Conservation (phyloP, 1,140 invertebrate genomes). For the Temnothorax longispinosus region DNA sequence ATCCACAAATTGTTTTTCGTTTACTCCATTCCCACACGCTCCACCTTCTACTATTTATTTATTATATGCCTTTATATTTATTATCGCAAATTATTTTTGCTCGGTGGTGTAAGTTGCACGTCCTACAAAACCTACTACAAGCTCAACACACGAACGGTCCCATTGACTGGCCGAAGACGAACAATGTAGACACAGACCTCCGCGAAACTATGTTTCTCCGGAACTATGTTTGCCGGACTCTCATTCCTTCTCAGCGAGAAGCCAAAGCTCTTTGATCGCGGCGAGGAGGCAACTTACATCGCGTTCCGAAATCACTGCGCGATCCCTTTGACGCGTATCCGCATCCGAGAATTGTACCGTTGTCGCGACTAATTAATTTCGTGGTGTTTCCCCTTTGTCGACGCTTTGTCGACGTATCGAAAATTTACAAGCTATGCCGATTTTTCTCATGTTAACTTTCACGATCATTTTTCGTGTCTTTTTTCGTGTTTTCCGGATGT, state of each 20-base stretch:
- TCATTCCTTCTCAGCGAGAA: slow-evolving; percentile 24
- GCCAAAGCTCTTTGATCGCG: slow-evolving; percentile 38
- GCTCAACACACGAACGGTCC: background rate
- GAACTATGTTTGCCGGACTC: slow-evolving; percentile 36
- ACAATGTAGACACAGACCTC: slow-evolving; percentile 39
- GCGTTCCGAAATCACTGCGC: slow-evolving; percentile 30
- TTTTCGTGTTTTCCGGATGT: slow-evolving; percentile 2
- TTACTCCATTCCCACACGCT: background rate
- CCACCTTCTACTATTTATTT: background rate
- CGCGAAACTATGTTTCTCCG: slow-evolving; percentile 42
- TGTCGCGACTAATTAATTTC: slow-evolving; percentile 23
- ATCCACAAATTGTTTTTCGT: background rate
- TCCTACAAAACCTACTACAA: slow-evolving; percentile 13
- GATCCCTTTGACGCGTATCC: slow-evolving; percentile 62
- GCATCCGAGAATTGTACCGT: slow-evolving; percentile 52
- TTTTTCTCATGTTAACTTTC: background rate
- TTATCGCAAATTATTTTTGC: background rate
- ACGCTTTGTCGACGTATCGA: background rate
- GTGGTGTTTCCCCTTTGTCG: background rate
- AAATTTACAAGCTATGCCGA: slow-evolving; percentile 17
- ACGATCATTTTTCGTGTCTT: background rate
- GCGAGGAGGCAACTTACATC: slow-evolving; percentile 34
- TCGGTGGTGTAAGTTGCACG: background rate
- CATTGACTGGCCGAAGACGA: slow-evolving; percentile 33
- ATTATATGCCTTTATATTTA: background rate